A percentile compares a stretch with the other conserved stretches of the same genome.
Conservation (phyloP, 2,888 invertebrate species). For the Hirtodrosophila confusa region DNA sequence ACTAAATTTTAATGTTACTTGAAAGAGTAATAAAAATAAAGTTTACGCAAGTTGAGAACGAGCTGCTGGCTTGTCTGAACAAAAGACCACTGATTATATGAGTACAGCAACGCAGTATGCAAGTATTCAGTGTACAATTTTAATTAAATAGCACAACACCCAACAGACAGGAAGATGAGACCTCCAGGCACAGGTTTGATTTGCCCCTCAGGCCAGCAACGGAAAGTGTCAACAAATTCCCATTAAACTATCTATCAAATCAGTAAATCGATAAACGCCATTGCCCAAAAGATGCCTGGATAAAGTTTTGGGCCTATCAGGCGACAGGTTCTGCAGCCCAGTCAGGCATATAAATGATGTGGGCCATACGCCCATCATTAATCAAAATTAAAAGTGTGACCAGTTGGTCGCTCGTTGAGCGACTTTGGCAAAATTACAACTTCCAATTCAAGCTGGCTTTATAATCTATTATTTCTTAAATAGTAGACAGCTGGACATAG, state of each 20-base stretch:
- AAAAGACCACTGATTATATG: slow-evolving; percentile 52
- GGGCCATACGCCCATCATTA: slow-evolving; percentile 57
- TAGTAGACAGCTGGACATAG: too few species aligned
- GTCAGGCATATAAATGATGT: slow-evolving; percentile 72
- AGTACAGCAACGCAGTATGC: slow-evolving; percentile 31
- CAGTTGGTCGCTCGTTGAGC: slow-evolving; percentile 27
- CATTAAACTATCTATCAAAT: slow-evolving; percentile 70
- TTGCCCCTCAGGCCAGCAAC: slow-evolving; percentile 6
- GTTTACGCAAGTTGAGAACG: slow-evolving; percentile 71
- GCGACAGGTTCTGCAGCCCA: slow-evolving; percentile 53
- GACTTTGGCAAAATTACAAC: background rate
- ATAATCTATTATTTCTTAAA: slow-evolving; percentile 2
- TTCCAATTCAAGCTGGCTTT: background rate
- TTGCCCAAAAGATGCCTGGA: slow-evolving; percentile 15
- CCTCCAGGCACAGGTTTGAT: slow-evolving; percentile 9
- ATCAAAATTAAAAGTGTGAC: slow-evolving; percentile 74
- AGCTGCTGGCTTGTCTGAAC: slow-evolving; percentile 39
- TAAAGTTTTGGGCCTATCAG: slow-evolving; percentile 39
- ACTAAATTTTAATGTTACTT: slow-evolving; percentile 79
- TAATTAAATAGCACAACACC: slow-evolving; percentile 69
- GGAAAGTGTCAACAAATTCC: slow-evolving; percentile 63
- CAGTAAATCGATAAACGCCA: slow-evolving; percentile 60
- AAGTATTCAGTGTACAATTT: slow-evolving; percentile 66
- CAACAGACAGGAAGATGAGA: background rate
- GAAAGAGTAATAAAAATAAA: slow-evolving; percentile 79